Evolutionary conservation across 2,888 invertebrate genomes (phyloP).

Genomic region (Brachyopa scutellaris): DNA sequence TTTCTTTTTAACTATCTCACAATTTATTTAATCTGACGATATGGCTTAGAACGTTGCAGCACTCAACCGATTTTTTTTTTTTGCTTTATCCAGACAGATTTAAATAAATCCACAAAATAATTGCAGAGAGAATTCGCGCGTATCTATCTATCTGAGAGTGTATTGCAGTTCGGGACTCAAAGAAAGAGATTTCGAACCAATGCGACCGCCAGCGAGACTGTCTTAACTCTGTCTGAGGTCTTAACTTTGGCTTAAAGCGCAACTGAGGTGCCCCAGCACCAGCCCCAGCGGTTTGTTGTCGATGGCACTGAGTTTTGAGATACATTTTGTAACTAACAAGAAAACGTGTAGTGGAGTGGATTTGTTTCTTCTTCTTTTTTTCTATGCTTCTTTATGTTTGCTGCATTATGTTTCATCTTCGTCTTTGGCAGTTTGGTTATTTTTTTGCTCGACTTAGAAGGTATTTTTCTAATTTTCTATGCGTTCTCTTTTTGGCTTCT

Average conservation of each 20-base stretch:
- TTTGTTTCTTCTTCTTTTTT: conserved; percentile 40
- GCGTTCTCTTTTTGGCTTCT: conserved; percentile 14
- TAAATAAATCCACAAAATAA: not conserved
- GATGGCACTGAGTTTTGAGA: conserved; percentile 32
- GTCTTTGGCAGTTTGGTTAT: conserved; percentile 51
- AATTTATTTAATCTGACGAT: not conserved
- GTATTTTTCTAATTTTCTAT: conserved; percentile 6
- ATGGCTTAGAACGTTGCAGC: not conserved
- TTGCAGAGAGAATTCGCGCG: conserved; percentile 35
- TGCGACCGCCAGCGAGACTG: conserved; percentile 70
- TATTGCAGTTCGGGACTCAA: conserved; percentile 18
- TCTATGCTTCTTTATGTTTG: conserved; percentile 18
- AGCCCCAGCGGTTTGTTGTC: conserved; percentile 47
- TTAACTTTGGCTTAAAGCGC: conserved; percentile 64
- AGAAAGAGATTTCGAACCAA: conserved; percentile 46
- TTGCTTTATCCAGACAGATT: conserved; percentile 4
- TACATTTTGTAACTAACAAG: conserved; percentile 40
- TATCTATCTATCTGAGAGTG: conserved; percentile 3
- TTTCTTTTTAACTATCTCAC: not conserved
- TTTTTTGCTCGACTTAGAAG: conserved; percentile 50
- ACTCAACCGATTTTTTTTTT: conserved; percentile 7
- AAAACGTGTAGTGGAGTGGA: conserved; percentile 54
- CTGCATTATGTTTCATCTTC: conserved; percentile 41
- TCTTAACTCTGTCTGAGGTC: conserved; percentile 72
- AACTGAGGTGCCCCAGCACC: conserved; percentile 64